These are phyloP conservation scores for Galbula dea DNA, from an alignment of 2,113 vertebrate species.

Conservation along the genomic window DNA sequence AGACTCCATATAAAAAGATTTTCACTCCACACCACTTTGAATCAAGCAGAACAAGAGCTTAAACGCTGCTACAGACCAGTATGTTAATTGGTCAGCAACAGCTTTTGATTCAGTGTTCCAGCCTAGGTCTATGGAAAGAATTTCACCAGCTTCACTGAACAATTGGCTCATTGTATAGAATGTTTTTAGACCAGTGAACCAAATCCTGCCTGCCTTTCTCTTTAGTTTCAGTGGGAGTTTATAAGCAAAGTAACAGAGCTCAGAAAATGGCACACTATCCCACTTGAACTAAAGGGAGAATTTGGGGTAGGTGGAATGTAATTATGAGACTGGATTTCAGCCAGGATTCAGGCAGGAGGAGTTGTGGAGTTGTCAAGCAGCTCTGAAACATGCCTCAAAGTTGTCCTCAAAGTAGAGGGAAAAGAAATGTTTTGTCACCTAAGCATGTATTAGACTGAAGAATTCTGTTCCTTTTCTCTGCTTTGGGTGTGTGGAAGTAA, in stretches of 20 bases:
- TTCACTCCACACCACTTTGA: not conserved
- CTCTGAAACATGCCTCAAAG: not conserved
- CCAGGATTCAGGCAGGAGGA: not conserved
- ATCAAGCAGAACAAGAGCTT: not conserved
- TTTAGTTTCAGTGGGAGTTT: not conserved
- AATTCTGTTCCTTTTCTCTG: not conserved
- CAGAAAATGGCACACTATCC: not conserved
- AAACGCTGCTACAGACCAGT: not conserved
- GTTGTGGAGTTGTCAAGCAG: not conserved
- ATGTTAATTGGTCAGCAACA: not conserved
- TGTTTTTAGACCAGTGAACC: not conserved
- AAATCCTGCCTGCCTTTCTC: conserved; percentile 7
- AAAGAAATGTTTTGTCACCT: not conserved
- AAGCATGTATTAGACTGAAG: not conserved
- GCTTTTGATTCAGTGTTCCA: not conserved
- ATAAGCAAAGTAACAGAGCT: not conserved
- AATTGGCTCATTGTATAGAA: not conserved
- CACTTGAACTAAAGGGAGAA: not conserved
- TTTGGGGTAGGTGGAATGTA: not conserved
- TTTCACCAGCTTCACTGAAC: not conserved
- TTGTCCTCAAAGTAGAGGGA: not conserved
- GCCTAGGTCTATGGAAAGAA: not conserved
- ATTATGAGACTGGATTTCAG: not conserved
- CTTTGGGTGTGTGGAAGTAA: not conserved
- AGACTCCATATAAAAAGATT: not conserved